Base-by-base conservation (phyloP, 2,888 invertebrate genomes). In the Pseudococcus longispinus region DNA sequence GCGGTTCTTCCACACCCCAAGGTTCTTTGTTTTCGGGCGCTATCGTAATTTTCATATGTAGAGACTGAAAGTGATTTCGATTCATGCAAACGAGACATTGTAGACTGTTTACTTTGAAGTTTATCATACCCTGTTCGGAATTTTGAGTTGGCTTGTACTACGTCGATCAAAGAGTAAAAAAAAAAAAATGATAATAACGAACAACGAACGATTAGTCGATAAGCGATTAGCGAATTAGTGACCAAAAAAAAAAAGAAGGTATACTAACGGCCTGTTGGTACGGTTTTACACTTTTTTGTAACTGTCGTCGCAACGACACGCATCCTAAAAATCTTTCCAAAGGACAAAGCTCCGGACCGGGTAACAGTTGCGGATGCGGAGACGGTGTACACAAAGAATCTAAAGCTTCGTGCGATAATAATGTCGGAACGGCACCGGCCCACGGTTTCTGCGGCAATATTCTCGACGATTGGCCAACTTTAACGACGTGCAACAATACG, bases 271-370 rank as follows among this genome's bases (percentile, higher is more conserved):
- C n/a, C 74, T 96, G 96, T 90, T 97, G 97, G n/a, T n/a, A 97
- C 82, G 93, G 93, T 89, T 96, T 96, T 87, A 98, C 95, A 89
- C 95, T 95, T 74, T 97, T 93, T 89, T 97, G 96, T 88, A 98
- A 91, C 90, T 97, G 96, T 86, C 97, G 92, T 88, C 96, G 93
- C 94, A 98, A 95, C 90, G 95, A 97, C 80, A 97, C 96, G 90
- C 97, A 97, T 65, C 98, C 98, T 55, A 98, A 92, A 91, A 98
- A 98, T 88, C 98, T 93, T 91, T 98, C 98, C 87, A 98, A 90
- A 29, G 96, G 96, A 88, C 96, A 95, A 88, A 96, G 93, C 89
- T 95, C 94, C 0, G 95, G 94, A 1, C 90, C 95, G 26, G 94
- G 93, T 29, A 92, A 90, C 86, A 94, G 93, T 89, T 95, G 94